phyloP scores from a whole-genome alignment of 35 echinoderm and acorn worm species.

The Ophiothrix spiculata region DNA sequence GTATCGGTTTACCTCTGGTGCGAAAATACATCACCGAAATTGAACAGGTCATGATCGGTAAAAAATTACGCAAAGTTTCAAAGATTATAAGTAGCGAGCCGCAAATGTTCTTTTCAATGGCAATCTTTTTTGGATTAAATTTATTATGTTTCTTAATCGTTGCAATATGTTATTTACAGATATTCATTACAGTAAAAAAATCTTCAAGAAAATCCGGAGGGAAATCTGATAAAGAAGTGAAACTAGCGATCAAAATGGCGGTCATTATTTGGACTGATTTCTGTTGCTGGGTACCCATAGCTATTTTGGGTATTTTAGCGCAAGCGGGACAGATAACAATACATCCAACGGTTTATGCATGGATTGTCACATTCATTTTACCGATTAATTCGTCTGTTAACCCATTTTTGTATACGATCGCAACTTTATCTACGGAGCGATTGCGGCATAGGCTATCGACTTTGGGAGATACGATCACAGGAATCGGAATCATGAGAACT shows the following conservation, averaged over 20 bases:
- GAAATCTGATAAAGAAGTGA: constrained; percentile 3
- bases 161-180: constrained; percentile 14
- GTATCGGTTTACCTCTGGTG: constrained; percentile 16
- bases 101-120: constrained; percentile 7
- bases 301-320: constrained; percentile 33
- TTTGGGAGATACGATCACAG: background rate
- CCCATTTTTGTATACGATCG: constrained; percentile 53
- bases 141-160: constrained; percentile 5
- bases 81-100: background rate
- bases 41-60: background rate
- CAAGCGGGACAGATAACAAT: background rate
- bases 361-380: constrained; percentile 51
- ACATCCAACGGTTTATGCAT: constrained; percentile 24
- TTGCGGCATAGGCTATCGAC: background rate
- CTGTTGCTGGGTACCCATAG: constrained; percentile 51
- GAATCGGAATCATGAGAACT: background rate
- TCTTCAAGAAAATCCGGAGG: background rate
- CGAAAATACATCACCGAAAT: background rate
- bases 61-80: background rate
- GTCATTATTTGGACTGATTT: constrained; percentile 47
- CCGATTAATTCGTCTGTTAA: constrained; percentile 62
- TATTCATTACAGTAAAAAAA: constrained; percentile 13
- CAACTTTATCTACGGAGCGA: background rate
- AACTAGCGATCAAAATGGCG: constrained; percentile 28
- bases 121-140: constrained; percentile 24